Evolutionary conservation across 2,113 vertebrate genomes (phyloP).

Genomic region (Phylloscopus trochilus): DNA sequence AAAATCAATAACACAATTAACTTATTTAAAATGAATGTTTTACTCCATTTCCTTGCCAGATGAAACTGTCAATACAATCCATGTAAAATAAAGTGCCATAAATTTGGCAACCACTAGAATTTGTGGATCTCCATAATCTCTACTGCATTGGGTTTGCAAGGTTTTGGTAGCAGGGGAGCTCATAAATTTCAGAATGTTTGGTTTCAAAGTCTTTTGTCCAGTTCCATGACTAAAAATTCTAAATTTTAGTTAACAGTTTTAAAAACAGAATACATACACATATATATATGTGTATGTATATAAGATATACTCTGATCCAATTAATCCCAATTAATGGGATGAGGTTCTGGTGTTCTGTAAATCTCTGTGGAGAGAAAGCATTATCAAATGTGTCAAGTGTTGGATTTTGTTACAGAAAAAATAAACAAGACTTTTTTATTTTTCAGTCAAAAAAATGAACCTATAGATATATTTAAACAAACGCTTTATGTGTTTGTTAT

Average conservation of each 20-base stretch:
- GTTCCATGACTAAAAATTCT: neutral
- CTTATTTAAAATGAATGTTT: neutral
- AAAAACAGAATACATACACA: neutral
- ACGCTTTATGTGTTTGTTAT: neutral
- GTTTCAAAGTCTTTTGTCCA: neutral
- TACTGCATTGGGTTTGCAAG: neutral
- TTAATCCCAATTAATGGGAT: neutral
- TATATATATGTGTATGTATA: no score
- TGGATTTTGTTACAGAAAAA: neutral
- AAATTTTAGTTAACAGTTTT: neutral
- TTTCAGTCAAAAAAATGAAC: neutral
- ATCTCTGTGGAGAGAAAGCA: neutral
- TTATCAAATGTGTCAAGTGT: neutral
- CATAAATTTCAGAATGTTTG: neutral
- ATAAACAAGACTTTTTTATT: neutral
- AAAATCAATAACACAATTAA: neutral
- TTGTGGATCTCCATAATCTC: neutral
- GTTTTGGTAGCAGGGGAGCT: neutral
- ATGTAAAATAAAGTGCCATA: neutral
- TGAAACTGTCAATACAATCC: neutral
- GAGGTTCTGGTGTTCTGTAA: neutral
- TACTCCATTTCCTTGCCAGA: neutral
- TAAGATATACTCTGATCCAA: neutral
- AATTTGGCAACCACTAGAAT: neutral
- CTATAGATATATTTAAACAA: neutral